phyloP scores from a whole-genome alignment of 2,888 invertebrate species.

The Synergus gifuensis region DNA sequence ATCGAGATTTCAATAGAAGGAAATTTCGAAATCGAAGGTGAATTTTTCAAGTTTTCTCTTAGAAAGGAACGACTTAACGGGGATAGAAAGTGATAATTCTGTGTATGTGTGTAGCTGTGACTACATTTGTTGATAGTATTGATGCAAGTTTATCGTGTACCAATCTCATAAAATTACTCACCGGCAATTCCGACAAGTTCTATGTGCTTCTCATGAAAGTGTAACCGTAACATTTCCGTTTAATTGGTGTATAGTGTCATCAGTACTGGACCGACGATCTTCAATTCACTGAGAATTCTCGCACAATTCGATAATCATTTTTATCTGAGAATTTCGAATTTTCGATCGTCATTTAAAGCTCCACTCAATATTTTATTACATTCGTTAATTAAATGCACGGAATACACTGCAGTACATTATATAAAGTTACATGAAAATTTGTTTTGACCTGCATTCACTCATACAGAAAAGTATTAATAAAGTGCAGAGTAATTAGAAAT shows the following conservation, averaged over 20 bases:
- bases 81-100: slow-evolving; percentile 11
- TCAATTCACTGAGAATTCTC: background rate
- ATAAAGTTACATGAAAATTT: background rate
- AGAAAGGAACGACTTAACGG: slow-evolving; percentile 4
- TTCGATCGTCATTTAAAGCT: background rate
- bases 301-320: slow-evolving; percentile 8
- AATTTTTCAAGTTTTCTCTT: background rate
- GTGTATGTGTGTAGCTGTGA: slow-evolving; percentile 18
- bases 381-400: too few relatives aligned
- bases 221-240: slow-evolving; percentile 28
- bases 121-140: slow-evolving; percentile 21
- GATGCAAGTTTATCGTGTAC: slow-evolving; percentile 29
- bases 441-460: background rate
- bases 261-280: slow-evolving; percentile 22
- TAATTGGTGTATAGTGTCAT: slow-evolving; percentile 27
- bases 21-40: background rate
- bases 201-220: slow-evolving; percentile 26
- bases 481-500: background rate
- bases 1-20: background rate
- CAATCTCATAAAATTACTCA: slow-evolving; percentile 33
- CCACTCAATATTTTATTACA: too few relatives aligned
- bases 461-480: background rate
- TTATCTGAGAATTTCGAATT: background rate
- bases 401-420: too few relatives aligned
- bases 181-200: slow-evolving; percentile 28